These are phyloP conservation scores for Protobothrops flavoviridis DNA, from an alignment of 2,113 vertebrate species.

Conservation along the genomic window DNA sequence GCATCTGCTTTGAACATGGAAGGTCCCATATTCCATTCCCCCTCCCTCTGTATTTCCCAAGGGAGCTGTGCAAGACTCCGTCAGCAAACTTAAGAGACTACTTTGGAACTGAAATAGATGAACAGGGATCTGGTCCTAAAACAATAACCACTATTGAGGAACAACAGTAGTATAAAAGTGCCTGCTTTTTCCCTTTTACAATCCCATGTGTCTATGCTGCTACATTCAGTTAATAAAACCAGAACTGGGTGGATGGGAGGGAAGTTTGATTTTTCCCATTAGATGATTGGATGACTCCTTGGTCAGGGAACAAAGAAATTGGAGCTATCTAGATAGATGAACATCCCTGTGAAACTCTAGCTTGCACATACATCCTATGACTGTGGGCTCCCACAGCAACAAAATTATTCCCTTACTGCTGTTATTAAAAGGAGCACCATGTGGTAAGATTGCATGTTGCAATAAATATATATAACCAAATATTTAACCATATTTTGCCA, in stretches of 20 bases:
- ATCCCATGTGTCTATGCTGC: not conserved
- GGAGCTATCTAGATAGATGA: not conserved
- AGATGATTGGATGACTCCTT: not conserved
- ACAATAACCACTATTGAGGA: not conserved
- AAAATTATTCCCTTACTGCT: not conserved
- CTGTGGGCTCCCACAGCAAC: not conserved
- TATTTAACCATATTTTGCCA: not conserved
- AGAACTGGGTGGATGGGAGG: not conserved
- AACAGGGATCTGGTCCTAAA: not conserved
- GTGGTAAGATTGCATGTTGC: not conserved
- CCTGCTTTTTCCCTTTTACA: not conserved
- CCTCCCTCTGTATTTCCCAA: not conserved
- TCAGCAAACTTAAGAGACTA: not conserved
- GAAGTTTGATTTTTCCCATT: not conserved
- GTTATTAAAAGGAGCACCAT: too few species aligned
- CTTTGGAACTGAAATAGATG: not conserved
- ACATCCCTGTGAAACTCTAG: not conserved
- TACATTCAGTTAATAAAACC: not conserved
- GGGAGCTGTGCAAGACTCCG: not conserved
- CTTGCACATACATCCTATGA: not conserved
- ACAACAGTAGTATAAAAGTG: not conserved
- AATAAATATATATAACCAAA: not conserved
- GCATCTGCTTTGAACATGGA: not conserved
- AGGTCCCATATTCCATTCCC: not conserved
- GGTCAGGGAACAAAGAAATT: not conserved